Evolutionary conservation across 2,113 vertebrate genomes (phyloP).

Genomic region (Megaceryle torquata): DNA sequence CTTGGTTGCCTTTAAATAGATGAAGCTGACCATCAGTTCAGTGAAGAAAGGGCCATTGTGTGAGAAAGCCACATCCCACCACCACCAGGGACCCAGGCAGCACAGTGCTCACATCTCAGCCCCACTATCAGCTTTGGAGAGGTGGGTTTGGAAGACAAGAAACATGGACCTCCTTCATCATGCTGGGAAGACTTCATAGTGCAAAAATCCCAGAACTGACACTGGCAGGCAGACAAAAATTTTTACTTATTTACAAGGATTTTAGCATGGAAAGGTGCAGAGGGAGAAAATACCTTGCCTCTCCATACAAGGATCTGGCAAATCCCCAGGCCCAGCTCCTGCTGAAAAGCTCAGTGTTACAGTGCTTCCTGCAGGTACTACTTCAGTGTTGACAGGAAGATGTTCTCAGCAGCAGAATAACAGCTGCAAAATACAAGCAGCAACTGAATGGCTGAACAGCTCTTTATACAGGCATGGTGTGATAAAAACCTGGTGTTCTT

Average conservation of each 20-base stretch:
- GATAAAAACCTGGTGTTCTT: conserved; percentile 73
- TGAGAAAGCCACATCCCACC: not conserved
- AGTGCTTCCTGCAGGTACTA: conserved; percentile 73
- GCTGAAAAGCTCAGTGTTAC: conserved; percentile 52
- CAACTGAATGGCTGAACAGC: conserved; percentile 65
- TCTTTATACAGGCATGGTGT: conserved; percentile 62
- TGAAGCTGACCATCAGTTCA: conserved; percentile 51
- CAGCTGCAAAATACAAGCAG: conserved; percentile 63
- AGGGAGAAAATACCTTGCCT: conserved; percentile 34
- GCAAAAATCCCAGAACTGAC: conserved; percentile 65
- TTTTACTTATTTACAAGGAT: conserved; percentile 58
- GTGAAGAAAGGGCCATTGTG: conserved; percentile 77
- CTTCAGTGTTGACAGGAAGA: conserved; percentile 60
- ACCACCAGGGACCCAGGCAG: not conserved
- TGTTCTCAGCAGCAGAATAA: conserved; percentile 68
- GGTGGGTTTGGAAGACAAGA: conserved; percentile 27
- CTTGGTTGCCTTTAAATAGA: conserved; percentile 63
- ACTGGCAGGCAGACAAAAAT: not conserved
- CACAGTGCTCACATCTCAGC: conserved; percentile 40
- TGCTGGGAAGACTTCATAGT: conserved; percentile 12
- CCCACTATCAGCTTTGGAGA: conserved; percentile 36
- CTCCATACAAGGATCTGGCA: conserved; percentile 57
- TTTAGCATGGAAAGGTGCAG: not conserved
- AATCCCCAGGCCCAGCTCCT: conserved; percentile 25
- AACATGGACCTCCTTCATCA: not conserved